These are phyloP conservation scores for Heterodera schachtii DNA, from an alignment of 1,140 invertebrate species.

Conservation along the genomic window DNA sequence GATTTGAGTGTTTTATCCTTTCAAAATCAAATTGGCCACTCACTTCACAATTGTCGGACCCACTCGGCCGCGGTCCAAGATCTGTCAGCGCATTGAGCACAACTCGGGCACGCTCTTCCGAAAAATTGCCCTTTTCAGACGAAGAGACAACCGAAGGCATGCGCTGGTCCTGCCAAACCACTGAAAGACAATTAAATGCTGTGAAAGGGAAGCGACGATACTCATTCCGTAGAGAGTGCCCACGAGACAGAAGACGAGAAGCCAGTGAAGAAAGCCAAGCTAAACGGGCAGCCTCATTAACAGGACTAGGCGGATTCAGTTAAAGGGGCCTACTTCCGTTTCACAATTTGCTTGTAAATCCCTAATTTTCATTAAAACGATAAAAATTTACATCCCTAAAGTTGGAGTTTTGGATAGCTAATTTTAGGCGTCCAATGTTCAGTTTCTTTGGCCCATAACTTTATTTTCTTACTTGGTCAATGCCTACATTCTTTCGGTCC, in stretches of 20 bases:
- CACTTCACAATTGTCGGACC: constrained; percentile 56
- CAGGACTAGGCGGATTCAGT: too few relatives aligned
- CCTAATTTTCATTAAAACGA: too few relatives aligned
- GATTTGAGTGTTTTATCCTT: not conserved
- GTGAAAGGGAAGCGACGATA: not conserved
- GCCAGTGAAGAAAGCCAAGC: constrained; percentile 60
- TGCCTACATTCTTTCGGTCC: too few relatives aligned
- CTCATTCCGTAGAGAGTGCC: constrained; percentile 46
- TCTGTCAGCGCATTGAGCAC: constrained; percentile 50
- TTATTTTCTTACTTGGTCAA: too few relatives aligned
- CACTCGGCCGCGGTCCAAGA: constrained; percentile 60
- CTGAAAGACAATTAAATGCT: constrained; percentile 22
- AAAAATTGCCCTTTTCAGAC: constrained; percentile 47
- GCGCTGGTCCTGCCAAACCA: constrained; percentile 54
- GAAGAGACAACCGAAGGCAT: constrained; percentile 53
- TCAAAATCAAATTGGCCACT: not conserved
- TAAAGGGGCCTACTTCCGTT: too few relatives aligned
- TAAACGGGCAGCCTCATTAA: constrained; percentile 1
- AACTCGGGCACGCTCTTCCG: constrained; percentile 56
- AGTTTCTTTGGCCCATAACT: too few relatives aligned
- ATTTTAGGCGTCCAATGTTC: too few relatives aligned
- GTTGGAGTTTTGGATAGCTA: not conserved
- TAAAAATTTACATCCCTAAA: too few relatives aligned
- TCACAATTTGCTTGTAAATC: too few relatives aligned
- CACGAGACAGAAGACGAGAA: constrained; percentile 52